These are phyloP conservation scores for Vanessa atalanta DNA, from an alignment of 1,140 invertebrate genomes.

Conservation along the genomic window DNA sequence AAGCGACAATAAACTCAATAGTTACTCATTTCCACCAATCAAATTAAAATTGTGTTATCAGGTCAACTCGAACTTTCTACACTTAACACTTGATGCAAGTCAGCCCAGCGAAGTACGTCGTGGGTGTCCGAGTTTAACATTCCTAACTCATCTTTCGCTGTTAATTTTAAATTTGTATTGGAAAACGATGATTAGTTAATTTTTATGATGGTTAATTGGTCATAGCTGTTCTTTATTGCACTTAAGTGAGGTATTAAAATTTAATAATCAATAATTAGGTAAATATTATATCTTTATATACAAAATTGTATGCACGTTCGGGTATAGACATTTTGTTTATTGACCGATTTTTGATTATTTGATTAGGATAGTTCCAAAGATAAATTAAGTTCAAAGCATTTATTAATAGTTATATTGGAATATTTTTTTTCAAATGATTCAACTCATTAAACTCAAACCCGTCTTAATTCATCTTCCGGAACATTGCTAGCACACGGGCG, in stretches of 20 bases:
- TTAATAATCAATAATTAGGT: background rate
- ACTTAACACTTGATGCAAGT: background rate
- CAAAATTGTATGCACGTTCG: background rate
- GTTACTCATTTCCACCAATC: background rate
- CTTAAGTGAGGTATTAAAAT: background rate
- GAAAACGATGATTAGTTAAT: background rate
- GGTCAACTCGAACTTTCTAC: constrained; percentile 10
- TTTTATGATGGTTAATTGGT: background rate
- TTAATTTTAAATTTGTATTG: background rate
- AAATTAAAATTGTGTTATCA: constrained; percentile 7
- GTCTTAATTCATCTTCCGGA: too few relatives aligned
- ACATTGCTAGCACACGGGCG: too few relatives aligned
- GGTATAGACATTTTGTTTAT: too few relatives aligned
- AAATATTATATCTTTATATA: background rate
- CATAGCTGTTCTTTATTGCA: background rate
- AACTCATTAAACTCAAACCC: too few relatives aligned
- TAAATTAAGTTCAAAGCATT: too few relatives aligned
- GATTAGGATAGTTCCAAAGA: too few relatives aligned
- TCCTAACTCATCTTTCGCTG: constrained; percentile 6
- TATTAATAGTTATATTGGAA: too few relatives aligned
- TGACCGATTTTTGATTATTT: too few relatives aligned
- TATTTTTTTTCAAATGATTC: too few relatives aligned
- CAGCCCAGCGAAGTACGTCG: background rate
- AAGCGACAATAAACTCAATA: too few relatives aligned
- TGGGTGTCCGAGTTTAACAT: background rate